These are phyloP conservation scores for Pardosa pseudoannulata DNA, from an alignment of 2,888 invertebrate genomes.

Conservation along the genomic window DNA sequence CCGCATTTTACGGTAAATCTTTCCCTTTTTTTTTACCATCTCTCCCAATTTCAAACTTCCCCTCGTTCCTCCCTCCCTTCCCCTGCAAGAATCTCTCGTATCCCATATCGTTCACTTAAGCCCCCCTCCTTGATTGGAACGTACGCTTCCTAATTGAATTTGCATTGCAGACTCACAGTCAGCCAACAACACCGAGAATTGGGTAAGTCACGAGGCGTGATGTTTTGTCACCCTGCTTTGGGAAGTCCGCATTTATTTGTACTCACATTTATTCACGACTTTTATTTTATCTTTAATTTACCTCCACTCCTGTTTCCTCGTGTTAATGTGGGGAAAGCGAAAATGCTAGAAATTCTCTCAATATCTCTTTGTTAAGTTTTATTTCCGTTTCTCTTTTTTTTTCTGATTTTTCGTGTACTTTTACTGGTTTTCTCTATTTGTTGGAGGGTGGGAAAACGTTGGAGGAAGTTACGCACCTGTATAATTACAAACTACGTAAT, in stretches of 20 bases:
- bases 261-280: neutral
- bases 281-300: neutral
- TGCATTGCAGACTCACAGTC: constrained; percentile 2
- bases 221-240: neutral
- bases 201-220: neutral
- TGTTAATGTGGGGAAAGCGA: no score
- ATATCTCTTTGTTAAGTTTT: no score
- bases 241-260: neutral
- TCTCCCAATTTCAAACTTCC: neutral
- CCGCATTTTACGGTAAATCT: neutral
- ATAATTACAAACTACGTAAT: no score
- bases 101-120: neutral
- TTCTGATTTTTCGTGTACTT: no score
- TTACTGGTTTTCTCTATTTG: no score
- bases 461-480: no score
- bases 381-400: no score
- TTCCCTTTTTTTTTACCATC: neutral
- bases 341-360: no score
- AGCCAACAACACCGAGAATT: neutral
- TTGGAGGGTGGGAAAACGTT: no score
- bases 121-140: neutral
- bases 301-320: neutral
- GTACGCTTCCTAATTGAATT: constrained; percentile 19
- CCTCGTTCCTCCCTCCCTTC: neutral
- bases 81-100: neutral